These are phyloP conservation scores for Zenarchopterus dispar DNA, from an alignment of 2,797 vertebrate species.

Conservation along the genomic window DNA sequence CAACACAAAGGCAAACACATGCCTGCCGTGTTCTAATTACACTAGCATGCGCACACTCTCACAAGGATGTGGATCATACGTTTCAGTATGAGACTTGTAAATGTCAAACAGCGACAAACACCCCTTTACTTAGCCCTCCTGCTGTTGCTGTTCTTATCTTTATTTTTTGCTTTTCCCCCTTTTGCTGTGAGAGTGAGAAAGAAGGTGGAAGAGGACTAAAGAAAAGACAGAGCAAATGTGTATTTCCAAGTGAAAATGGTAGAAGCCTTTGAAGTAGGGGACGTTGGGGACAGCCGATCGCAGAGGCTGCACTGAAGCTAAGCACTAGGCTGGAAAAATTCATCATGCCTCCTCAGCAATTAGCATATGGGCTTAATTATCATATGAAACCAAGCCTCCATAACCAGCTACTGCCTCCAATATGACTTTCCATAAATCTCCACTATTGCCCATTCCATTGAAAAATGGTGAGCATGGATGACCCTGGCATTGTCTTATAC, in stretches of 20 bases:
- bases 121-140: slow-evolving; percentile 53
- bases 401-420: slow-evolving; percentile 58
- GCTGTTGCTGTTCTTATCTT: slow-evolving; percentile 55
- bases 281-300: slow-evolving; percentile 66
- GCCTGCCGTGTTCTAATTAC: slow-evolving; percentile 83
- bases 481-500: slow-evolving; percentile 71
- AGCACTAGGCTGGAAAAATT: slow-evolving; percentile 58
- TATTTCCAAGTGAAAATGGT: slow-evolving; percentile 56
- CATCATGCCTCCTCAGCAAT: slow-evolving; percentile 74
- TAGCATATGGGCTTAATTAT: slow-evolving; percentile 81
- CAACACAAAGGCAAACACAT: slow-evolving; percentile 80
- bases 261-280: slow-evolving; percentile 70
- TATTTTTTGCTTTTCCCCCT: slow-evolving; percentile 24
- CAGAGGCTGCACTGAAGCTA: slow-evolving; percentile 42
- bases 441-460: slow-evolving; percentile 59
- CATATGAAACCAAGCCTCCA: slow-evolving; percentile 74
- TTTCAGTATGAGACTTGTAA: slow-evolving; percentile 76
- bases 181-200: not conserved
- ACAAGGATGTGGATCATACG: slow-evolving; percentile 59
- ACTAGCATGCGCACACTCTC: slow-evolving; percentile 45
- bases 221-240: slow-evolving; percentile 36
- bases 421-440: slow-evolving; percentile 63
- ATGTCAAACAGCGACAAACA: slow-evolving; percentile 74
- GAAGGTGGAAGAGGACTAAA: slow-evolving; percentile 12
- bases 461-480: slow-evolving; percentile 63